Conservation (phyloP, 1,140 invertebrate genomes). For the Diprion similis region DNA sequence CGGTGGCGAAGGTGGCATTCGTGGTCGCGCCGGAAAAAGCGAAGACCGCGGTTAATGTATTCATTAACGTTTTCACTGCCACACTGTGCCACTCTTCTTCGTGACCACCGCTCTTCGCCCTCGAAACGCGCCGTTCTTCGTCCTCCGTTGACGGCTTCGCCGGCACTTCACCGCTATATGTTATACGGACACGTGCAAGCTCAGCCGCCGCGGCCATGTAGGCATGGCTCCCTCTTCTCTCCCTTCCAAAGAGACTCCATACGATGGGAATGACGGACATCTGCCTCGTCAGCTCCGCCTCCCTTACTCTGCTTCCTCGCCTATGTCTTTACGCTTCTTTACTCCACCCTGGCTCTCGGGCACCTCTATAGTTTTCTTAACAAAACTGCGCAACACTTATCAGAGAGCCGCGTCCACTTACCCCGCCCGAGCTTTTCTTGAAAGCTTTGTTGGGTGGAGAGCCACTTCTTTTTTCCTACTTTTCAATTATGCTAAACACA, state of each 20-base stretch:
- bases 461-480: background rate
- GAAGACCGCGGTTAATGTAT: conserved; percentile 14
- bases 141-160: background rate
- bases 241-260: background rate
- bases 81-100: background rate
- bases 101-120: conserved; percentile 1
- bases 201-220: background rate
- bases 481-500: conserved; percentile 1
- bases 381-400: background rate
- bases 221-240: background rate
- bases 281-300: conserved; percentile 4
- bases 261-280: conserved; percentile 8
- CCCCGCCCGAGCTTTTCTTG: background rate
- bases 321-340: background rate
- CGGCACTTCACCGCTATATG: background rate
- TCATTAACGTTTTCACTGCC: background rate
- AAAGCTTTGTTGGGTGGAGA: background rate
- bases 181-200: background rate
- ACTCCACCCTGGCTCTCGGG: background rate
- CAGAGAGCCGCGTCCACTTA: background rate
- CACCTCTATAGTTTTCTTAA: background rate
- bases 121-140: background rate
- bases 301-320: conserved; percentile 4
- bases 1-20: background rate
- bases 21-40: background rate